Evolutionary conservation across 1,140 invertebrate species (phyloP), one percentile per base, ranked within the genome.

Genomic region (Paralvinella palmiformis): DNA sequence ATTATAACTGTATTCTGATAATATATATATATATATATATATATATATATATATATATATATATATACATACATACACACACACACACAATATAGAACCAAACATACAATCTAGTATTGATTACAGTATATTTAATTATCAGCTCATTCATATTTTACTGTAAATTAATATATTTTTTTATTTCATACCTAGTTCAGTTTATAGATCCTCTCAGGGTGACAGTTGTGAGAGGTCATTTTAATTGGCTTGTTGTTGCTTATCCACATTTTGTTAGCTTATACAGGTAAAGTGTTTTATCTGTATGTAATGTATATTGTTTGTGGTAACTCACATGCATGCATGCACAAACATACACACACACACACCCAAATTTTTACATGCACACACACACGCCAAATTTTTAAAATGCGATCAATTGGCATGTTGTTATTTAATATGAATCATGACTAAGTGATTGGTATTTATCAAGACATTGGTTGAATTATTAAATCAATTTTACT

Each of bases 221-320:
- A 4, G 93, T 97, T 67, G 91, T 98, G 63, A 92, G 93, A 79
- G 94, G 94, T 17, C 94, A 98, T 84, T 93, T 97, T 76, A 97
- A 97, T 78, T 97, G 93, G 91, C 94, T 98, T 69, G 92, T 91
- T 62, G 93, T 96, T 33, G 94, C 92, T 13, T 98, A 96, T 80
- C 89, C 91, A 53, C 92, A 98, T 83, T 95, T 94, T 83, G 90
- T 97, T 15, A 90, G 91, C 61, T 95, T 93, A 76, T 98, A 95
- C 80, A 89, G 90, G 89, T 91, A 81, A 79, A 69, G 65, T 45
- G 20, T 65, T 64, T 29, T n/a, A 22, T n/a, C n/a, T n/a, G n/a
- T n/a, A n/a, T n/a, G n/a, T n/a, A n/a, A n/a, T n/a, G 27, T 5
- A 15, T 22, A 17, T 48, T n/a, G 45, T 5, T 4, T n/a, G 17